These are phyloP conservation scores for Acheta domesticus DNA, from an alignment of 2,888 invertebrate genomes.

Conservation along the genomic window DNA sequence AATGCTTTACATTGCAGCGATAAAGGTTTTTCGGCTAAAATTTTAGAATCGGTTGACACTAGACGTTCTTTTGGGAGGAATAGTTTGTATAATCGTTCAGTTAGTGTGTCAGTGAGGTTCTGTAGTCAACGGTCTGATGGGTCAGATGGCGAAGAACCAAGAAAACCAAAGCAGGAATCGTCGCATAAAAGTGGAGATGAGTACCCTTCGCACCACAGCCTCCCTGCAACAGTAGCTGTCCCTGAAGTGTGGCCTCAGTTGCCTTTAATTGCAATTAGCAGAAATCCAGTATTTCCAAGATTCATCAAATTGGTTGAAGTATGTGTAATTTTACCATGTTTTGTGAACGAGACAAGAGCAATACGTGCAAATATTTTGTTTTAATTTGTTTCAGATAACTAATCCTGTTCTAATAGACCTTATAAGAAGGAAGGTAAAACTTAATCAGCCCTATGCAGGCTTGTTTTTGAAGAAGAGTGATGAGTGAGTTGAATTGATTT, in stretches of 20 bases:
- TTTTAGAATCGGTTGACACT: not conserved
- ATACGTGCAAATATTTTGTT: not conserved
- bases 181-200: not conserved
- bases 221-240: slow-evolving; percentile 86
- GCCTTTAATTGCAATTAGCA: slow-evolving; percentile 88
- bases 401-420: slow-evolving; percentile 85
- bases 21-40: not conserved
- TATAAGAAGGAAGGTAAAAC: slow-evolving; percentile 85
- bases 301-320: slow-evolving; percentile 98
- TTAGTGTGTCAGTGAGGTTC: not conserved
- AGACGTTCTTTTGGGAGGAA: no score
- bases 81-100: not conserved
- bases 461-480: slow-evolving; percentile 92
- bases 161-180: slow-evolving; percentile 20
- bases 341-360: not conserved
- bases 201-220: slow-evolving; percentile 32
- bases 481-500: slow-evolving; percentile 54
- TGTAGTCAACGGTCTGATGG: not conserved
- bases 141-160: not conserved
- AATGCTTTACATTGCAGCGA: not conserved
- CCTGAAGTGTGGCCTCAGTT: slow-evolving; percentile 96
- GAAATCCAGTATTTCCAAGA: slow-evolving; percentile 95
- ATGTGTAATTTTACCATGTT: slow-evolving; percentile 38
- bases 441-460: slow-evolving; percentile 96
- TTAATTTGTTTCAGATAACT: slow-evolving; percentile 60